Conservation (phyloP, 2,113 vertebrate species). For the Naja naja region DNA sequence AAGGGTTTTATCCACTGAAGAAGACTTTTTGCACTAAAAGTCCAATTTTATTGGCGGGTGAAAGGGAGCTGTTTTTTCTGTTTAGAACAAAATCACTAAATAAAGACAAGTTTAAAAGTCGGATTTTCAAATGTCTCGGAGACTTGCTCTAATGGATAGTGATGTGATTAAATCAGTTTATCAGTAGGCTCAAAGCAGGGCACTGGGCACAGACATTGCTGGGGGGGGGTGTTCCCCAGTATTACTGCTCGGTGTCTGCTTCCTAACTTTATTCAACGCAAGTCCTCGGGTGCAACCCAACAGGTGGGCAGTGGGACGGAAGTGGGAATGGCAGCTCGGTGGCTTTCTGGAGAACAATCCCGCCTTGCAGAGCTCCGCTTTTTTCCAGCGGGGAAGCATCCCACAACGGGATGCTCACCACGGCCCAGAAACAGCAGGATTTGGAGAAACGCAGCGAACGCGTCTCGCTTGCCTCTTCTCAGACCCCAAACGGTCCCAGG, state of each 20-base stretch:
- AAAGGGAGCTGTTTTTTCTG: not conserved
- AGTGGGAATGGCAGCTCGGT: too few species aligned
- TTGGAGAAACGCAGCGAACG: not conserved
- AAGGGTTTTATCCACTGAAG: slow-evolving; percentile 12
- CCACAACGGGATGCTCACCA: not conserved
- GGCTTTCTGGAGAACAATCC: too few species aligned
- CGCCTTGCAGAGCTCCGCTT: too few species aligned
- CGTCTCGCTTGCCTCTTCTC: not conserved
- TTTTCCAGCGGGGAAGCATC: not conserved
- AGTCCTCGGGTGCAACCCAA: not conserved
- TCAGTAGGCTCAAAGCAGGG: too few species aligned
- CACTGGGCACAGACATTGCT: not conserved
- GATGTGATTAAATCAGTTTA: not conserved
- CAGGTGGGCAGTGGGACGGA: too few species aligned
- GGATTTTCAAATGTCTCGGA: not conserved
- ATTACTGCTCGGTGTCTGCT: not conserved
- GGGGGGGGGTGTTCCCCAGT: not conserved
- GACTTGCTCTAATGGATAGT: not conserved
- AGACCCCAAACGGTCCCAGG: not conserved
- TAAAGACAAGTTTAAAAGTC: not conserved
- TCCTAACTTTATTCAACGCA: not conserved
- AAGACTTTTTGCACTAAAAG: slow-evolving; percentile 21
- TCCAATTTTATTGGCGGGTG: not conserved
- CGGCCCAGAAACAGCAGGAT: not conserved
- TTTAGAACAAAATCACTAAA: slow-evolving; percentile 17